These are phyloP conservation scores for Brachionus rotundiformis DNA, from an alignment of 1,140 invertebrate genomes.

Conservation along the genomic window DNA sequence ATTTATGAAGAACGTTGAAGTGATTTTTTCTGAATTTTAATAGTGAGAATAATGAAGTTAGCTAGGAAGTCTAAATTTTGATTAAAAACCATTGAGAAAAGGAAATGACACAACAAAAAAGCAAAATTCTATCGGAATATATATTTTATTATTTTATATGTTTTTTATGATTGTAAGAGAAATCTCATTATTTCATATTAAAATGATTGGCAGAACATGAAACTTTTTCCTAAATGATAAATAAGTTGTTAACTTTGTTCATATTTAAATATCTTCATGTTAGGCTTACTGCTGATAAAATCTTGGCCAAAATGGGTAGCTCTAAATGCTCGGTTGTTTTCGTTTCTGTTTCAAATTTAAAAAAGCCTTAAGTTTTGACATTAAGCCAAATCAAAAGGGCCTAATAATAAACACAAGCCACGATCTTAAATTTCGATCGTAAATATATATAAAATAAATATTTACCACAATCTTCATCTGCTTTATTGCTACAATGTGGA, in stretches of 20 bases:
- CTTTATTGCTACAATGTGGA: constrained; percentile 51
- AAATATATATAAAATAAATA: constrained; percentile 48
- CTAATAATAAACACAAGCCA: constrained; percentile 27
- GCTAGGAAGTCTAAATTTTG: constrained; percentile 30
- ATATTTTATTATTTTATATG: not conserved
- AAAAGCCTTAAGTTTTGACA: constrained; percentile 40
- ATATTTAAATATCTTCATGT: not conserved
- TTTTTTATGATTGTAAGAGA: constrained; percentile 18
- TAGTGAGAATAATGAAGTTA: constrained; percentile 2
- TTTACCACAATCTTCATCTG: constrained; percentile 51
- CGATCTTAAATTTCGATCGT: not conserved
- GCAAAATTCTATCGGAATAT: constrained; percentile 26
- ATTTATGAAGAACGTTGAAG: not conserved
- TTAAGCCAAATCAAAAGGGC: constrained; percentile 10
- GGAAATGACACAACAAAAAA: constrained; percentile 14
- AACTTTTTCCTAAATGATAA: not conserved
- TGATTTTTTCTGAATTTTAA: not conserved
- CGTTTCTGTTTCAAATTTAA: constrained; percentile 44
- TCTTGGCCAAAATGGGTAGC: not conserved
- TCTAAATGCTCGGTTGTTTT: constrained; percentile 19
- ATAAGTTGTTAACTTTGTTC: not conserved
- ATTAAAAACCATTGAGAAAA: constrained; percentile 13
- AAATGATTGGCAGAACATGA: constrained; percentile 32
- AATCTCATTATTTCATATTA: constrained; percentile 35
- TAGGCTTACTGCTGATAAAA: not conserved